Conservation (phyloP, 30 jellyfish, hydroid and myxozoan species). For the Catostylus mosaicus region DNA sequence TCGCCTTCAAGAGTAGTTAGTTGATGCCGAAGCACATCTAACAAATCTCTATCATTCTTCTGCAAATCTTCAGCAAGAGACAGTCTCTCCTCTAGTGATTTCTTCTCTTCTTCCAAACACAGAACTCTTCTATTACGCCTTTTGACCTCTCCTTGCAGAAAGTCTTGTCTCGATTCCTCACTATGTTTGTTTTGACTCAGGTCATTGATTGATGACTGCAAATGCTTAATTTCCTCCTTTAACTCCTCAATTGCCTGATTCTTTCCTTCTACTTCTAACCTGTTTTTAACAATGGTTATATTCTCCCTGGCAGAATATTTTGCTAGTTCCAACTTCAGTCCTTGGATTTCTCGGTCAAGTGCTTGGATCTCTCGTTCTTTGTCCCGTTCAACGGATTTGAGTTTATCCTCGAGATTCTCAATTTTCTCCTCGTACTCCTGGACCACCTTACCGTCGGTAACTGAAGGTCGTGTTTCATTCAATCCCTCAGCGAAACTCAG, state of each 20-base stretch:
- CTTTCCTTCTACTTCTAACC: conserved; percentile 89
- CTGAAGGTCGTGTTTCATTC: conserved; percentile 7
- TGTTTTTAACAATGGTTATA: conserved; percentile 71
- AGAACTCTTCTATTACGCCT: conserved; percentile 57
- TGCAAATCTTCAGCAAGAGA: conserved; percentile 92
- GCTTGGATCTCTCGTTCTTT: conserved; percentile 81
- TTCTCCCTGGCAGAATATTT: conserved; percentile 91
- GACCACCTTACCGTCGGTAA: conserved; percentile 42
- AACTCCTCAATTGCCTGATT: conserved; percentile 71
- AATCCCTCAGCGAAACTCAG: conserved; percentile 29
- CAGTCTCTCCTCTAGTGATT: conserved; percentile 79
- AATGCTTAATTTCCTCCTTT: conserved; percentile 71
- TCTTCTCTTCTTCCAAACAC: conserved; percentile 85
- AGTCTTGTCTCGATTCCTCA: conserved; percentile 59
- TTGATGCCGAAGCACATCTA: conserved; percentile 83
- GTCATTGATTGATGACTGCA: conserved; percentile 54
- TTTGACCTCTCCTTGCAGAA: conserved; percentile 63
- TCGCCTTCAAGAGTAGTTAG: conserved; percentile 72
- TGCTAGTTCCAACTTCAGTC: conserved; percentile 76
- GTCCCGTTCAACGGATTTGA: conserved; percentile 69
- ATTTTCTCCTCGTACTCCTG: conserved; percentile 71
- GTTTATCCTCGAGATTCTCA: conserved; percentile 68
- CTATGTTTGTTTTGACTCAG: conserved; percentile 42
- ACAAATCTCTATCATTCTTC: conserved; percentile 80
- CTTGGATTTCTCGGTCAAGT: conserved; percentile 77